phyloP scores from a whole-genome alignment of 1,140 invertebrate species.

The Platyura marginata region DNA sequence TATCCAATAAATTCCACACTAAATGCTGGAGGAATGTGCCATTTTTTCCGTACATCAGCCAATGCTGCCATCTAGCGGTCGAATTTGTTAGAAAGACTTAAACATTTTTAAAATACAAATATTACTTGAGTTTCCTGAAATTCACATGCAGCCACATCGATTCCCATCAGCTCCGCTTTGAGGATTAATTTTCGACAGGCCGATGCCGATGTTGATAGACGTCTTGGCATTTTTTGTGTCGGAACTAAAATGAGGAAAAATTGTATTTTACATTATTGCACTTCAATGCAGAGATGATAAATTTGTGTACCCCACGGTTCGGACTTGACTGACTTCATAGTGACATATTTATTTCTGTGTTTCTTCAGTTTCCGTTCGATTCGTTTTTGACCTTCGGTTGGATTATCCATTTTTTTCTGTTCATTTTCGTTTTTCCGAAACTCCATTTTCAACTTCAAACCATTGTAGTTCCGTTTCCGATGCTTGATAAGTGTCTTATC shows the following conservation, averaged over 20 bases:
- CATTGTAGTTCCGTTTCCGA: constrained; percentile 74
- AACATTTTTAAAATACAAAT: background rate
- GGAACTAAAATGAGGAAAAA: constrained; percentile 40
- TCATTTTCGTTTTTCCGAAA: constrained; percentile 35
- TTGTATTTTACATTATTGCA: background rate
- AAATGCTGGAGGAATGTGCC: constrained; percentile 81
- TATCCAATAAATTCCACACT: constrained; percentile 90
- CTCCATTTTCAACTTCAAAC: constrained; percentile 63
- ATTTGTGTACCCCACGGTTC: constrained; percentile 62
- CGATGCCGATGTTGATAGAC: constrained; percentile 77
- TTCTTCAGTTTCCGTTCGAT: constrained; percentile 62
- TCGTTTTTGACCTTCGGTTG: constrained; percentile 42
- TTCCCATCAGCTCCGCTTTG: constrained; percentile 83
- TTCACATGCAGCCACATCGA: constrained; percentile 58
- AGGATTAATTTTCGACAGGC: constrained; percentile 63
- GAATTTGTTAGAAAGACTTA: background rate
- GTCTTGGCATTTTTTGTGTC: constrained; percentile 81
- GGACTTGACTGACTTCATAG: constrained; percentile 51
- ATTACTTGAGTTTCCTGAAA: constrained; percentile 55
- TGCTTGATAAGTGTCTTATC: constrained; percentile 62
- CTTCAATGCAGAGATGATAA: background rate
- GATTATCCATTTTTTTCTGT: constrained; percentile 26
- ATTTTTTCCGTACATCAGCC: constrained; percentile 75
- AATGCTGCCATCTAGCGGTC: constrained; percentile 39
- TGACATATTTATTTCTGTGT: constrained; percentile 53